Evolutionary conservation across 2,888 invertebrate species (phyloP).

Genomic region (Hydriomena furcata): DNA sequence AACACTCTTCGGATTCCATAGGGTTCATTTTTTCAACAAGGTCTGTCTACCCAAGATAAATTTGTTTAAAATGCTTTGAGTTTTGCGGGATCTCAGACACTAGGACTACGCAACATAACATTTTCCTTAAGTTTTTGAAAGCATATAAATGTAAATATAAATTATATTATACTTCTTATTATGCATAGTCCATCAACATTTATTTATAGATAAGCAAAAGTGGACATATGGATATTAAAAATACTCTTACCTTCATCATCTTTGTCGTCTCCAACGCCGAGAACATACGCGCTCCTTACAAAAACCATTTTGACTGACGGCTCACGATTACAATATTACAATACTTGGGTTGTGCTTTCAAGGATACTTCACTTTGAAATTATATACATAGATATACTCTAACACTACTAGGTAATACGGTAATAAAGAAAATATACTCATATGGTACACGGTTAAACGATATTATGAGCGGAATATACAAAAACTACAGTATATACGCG

Average conservation of each 20-base stretch:
- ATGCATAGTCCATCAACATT: too few relatives aligned
- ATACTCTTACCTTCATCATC: conserved; percentile 60
- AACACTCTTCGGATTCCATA: too few relatives aligned
- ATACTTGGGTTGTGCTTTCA: conserved; percentile 71
- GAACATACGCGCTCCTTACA: conserved; percentile 68
- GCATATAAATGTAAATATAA: too few relatives aligned
- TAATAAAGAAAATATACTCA: not conserved
- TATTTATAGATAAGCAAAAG: not conserved
- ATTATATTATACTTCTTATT: too few relatives aligned
- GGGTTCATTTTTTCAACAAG: too few relatives aligned
- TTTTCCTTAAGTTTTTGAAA: too few relatives aligned
- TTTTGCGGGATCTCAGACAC: too few relatives aligned
- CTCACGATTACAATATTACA: conserved; percentile 41
- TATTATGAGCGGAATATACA: conserved; percentile 39
- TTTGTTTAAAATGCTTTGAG: too few relatives aligned
- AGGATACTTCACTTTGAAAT: conserved; percentile 53
- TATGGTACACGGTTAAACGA: conserved; percentile 4
- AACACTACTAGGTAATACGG: conserved; percentile 29
- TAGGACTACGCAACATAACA: too few relatives aligned
- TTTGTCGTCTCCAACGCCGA: conserved; percentile 59
- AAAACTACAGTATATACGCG: conserved; percentile 31
- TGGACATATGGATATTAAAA: not conserved
- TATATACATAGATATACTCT: conserved; percentile 36
- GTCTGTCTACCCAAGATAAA: too few relatives aligned
- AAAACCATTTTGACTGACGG: conserved; percentile 62